Evolutionary conservation across 2,888 invertebrate genomes (phyloP).

Genomic region (Rotaria macrura): DNA sequence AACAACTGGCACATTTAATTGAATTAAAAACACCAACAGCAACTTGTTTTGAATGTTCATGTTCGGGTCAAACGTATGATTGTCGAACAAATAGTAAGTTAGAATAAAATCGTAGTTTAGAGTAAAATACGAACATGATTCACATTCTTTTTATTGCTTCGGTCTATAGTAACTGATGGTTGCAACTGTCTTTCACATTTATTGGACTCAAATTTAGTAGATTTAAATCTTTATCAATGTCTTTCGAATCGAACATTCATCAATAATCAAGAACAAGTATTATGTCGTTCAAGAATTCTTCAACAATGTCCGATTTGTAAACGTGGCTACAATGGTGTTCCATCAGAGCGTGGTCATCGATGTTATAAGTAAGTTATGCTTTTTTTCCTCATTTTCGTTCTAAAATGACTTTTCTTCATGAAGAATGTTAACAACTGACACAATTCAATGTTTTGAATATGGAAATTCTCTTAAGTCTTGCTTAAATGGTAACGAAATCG

Average conservation of each 20-base stretch:
- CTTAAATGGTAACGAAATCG: neutral
- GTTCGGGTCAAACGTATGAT: neutral
- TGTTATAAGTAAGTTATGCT: neutral
- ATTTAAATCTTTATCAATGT: neutral
- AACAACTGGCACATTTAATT: neutral
- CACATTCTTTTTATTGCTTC: neutral
- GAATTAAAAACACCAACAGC: neutral
- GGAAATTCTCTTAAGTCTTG: neutral
- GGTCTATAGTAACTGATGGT: neutral
- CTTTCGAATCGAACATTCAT: neutral
- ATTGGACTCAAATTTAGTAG: neutral
- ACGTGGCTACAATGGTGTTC: neutral
- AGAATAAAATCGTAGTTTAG: neutral
- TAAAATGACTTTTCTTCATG: neutral
- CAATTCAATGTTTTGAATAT: neutral
- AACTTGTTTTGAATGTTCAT: neutral
- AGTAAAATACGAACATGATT: neutral
- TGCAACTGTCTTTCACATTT: neutral
- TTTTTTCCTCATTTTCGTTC: too few species aligned
- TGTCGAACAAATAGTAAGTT: neutral
- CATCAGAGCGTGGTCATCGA: neutral
- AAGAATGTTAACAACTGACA: neutral
- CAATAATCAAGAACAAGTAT: neutral
- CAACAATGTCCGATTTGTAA: neutral
- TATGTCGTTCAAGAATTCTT: conserved; percentile 3